A percentile compares a stretch with the other conserved stretches of the same genome.
phyloP scores from a whole-genome alignment of 2,797 vertebrate species.

The Graptemys geographica region DNA sequence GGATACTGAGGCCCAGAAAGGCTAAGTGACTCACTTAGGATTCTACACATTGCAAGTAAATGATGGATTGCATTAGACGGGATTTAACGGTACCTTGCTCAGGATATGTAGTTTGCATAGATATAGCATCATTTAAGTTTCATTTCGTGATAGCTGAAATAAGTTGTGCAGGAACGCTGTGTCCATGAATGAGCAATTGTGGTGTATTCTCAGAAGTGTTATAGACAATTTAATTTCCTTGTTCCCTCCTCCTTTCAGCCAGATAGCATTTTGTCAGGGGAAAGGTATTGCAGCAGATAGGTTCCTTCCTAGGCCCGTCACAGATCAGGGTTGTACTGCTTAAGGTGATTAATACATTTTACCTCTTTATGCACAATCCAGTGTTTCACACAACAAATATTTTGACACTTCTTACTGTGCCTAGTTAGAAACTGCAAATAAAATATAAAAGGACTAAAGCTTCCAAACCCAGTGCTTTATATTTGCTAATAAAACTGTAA shows the following conservation, averaged over 20 bases:
- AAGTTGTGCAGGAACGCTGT: background rate
- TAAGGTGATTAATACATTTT: background rate
- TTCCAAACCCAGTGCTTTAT: background rate
- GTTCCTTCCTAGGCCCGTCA: background rate
- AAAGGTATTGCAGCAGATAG: background rate
- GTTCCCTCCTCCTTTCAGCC: background rate
- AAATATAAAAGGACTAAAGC: background rate
- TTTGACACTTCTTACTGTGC: background rate
- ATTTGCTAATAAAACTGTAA: background rate
- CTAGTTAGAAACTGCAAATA: background rate
- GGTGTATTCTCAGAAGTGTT: background rate
- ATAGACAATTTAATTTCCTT: background rate
- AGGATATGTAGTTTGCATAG: background rate
- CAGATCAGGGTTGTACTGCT: conserved; percentile 6
- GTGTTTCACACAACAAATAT: background rate
- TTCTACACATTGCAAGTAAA: background rate
- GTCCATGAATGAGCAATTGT: background rate
- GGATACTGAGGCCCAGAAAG: background rate
- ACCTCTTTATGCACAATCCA: conserved; percentile 24
- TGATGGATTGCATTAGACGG: background rate
- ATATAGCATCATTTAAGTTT: background rate
- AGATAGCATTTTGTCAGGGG: background rate
- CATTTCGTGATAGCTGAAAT: background rate
- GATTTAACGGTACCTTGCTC: background rate
- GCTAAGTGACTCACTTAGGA: background rate